Evolutionary conservation across 2,888 invertebrate species (phyloP), one percentile per base, ranked within the genome.

Genomic region (Drosophila falleni): DNA sequence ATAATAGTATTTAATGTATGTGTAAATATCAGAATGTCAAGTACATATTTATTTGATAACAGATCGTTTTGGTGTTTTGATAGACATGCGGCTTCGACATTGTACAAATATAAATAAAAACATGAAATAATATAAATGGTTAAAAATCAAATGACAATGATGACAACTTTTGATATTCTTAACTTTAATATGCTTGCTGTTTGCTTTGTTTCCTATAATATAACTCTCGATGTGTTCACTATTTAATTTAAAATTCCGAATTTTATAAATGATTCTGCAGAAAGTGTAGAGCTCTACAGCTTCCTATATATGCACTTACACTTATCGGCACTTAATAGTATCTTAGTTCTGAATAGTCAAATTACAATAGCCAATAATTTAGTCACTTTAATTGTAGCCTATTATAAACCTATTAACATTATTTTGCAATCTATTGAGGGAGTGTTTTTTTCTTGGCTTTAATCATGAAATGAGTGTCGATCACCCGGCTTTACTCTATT

Each of bases 11-110:
- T 81, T 62, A 72, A 76, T 87, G 80, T 74, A 70, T 86, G 71
- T 85, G 87, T 86, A 86, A 89, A 86, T 86, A 86, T 86, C 89
- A 86, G 87, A 87, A 89, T 89, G 88, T 89, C 85, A 85, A 85
- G 87, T 89, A 84, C 78, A 87, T 87, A 83, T 77, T 71, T 69
- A 65, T 69, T 79, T 89, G 80, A 85, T 89, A 89, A 86, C 89
- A 89, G 87, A 89, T 85, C 73, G 55, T 73, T 88, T 83, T 89
- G 81, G 87, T 84, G 84, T 84, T 87, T 86, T 80, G 75, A 83
- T 78, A 88, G 84, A 84, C 81, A 86, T 83, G 89, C 87, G 87
- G 87, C 83, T 67, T 78, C 37, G 66, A 77, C 66, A 74, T 72
- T 67, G 53, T 79, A 66, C 53, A 83, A 75, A 50, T 31, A 46